These are phyloP conservation scores for Chloroceryle inda DNA, from an alignment of 2,797 vertebrate genomes.

Conservation along the genomic window DNA sequence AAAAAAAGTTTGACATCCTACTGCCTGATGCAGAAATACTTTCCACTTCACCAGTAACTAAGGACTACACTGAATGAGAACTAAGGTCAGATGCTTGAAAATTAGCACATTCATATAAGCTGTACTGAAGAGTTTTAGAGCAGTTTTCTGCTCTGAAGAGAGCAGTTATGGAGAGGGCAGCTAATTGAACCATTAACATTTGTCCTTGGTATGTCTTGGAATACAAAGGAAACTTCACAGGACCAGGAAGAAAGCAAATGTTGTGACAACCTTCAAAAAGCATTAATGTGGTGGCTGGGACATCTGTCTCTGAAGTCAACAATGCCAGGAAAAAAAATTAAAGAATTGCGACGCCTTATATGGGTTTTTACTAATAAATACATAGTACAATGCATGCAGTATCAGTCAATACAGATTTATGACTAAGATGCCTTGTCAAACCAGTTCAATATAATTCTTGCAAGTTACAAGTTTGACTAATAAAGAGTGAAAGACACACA, in stretches of 20 bases:
- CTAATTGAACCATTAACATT: background rate
- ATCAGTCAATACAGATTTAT: background rate
- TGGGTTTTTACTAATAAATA: background rate
- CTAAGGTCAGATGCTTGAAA: background rate
- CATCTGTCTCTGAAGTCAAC: background rate
- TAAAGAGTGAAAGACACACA: background rate
- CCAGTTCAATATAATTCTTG: background rate
- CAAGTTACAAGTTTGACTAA: background rate
- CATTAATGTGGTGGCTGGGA: background rate
- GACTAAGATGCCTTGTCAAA: background rate
- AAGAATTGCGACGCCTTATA: background rate
- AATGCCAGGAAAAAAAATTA: background rate
- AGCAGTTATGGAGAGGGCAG: background rate
- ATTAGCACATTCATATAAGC: background rate
- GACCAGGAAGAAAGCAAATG: background rate
- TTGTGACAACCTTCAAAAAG: background rate
- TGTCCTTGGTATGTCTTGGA: background rate
- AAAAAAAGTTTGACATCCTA: background rate
- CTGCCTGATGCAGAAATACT: background rate
- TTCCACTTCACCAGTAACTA: conserved; percentile 15
- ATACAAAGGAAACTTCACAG: background rate
- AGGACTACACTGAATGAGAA: background rate
- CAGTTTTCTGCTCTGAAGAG: background rate
- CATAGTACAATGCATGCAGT: background rate
- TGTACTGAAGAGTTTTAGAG: background rate